Evolutionary conservation across 2,888 invertebrate species (phyloP), one percentile per base, ranked within the genome.

Genomic region (Andrena camellia): DNA sequence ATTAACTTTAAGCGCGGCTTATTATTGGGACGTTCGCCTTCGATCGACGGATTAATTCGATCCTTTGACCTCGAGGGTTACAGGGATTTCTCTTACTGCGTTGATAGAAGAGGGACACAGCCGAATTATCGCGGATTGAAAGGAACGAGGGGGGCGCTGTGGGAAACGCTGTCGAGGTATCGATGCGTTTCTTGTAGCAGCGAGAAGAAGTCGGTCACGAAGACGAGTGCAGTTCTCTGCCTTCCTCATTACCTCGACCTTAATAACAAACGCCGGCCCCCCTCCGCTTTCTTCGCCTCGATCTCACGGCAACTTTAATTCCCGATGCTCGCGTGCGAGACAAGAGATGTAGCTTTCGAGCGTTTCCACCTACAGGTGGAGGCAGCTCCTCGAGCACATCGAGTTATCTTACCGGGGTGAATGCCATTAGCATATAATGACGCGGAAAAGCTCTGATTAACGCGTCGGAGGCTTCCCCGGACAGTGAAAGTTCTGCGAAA

Each of bases 401-500:
- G 23, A 17, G 54, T n/a, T n/a, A 54, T 23, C 54, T 20, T 20
- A 42, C 2, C 42, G 42, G 42, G 17, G 54, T 26, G 42, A 64
- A 50, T 42, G 42, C 42, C 57, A 81, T 84, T 88, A 78, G 50
- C 77, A 78, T 81, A 75, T 71, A 86, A 89, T 59, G 74, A 80
- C 67, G 59, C 78, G 76, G 78, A 85, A 80, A 82, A 88, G 62
- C 81, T 77, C 59, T 35, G 68, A 59, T 87, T 72, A 72, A 75
- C 66, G 68, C 74, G 63, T 33, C 50, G 67, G 13, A 13, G 59
- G 74, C 83, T 84, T 84, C 80, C 72, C 63, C 66, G 82, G 77
- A 88, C 75, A 88, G 89, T 90, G 90, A 90, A 90, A 90, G 90
- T 90, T 50, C 64, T 73, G 26, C 20, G n/a, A 23, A 48, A 26